Percentiles rank a stretch among this genome's conserved stretches.
Conservation (phyloP, 1,140 invertebrate species). For the Reticulitermes speratus region DNA sequence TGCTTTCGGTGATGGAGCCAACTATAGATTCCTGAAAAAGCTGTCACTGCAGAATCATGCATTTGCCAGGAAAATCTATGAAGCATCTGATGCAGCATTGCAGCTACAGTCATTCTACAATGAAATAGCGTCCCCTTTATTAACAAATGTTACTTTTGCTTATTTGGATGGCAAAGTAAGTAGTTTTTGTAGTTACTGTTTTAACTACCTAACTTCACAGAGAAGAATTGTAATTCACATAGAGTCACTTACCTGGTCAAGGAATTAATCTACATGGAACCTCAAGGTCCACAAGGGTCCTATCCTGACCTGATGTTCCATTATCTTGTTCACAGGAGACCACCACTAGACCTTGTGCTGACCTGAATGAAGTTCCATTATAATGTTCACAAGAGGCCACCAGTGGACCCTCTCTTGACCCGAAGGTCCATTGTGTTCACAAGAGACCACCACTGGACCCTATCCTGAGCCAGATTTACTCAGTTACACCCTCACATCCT, state of each 20-base stretch:
- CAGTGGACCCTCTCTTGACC: neutral
- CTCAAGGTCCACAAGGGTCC: neutral
- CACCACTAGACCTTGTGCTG: too few species aligned
- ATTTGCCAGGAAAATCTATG: slow-evolving; percentile 71
- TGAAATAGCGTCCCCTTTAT: slow-evolving; percentile 67
- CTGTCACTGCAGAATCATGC: slow-evolving; percentile 64
- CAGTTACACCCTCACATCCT: too few species aligned
- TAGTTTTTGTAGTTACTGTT: neutral
- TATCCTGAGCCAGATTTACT: too few species aligned
- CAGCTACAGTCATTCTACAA: slow-evolving; percentile 71
- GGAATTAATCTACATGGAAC: neutral
- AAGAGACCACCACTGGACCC: too few species aligned
- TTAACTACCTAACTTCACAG: neutral
- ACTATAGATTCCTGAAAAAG: slow-evolving; percentile 64
- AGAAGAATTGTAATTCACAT: too few species aligned
- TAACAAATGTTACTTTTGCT: slow-evolving; percentile 64
- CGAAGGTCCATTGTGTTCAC: neutral
- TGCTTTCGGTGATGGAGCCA: slow-evolving; percentile 70
- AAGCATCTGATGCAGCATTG: slow-evolving; percentile 66
- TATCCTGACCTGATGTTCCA: too few species aligned
- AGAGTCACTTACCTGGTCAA: neutral
- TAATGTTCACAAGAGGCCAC: too few species aligned
- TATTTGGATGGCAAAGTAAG: slow-evolving; percentile 57
- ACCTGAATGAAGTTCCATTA: too few species aligned
- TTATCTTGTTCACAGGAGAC: too few species aligned